These are phyloP conservation scores for Procambarus clarkii DNA, from an alignment of 1,140 invertebrate genomes.

Conservation along the genomic window DNA sequence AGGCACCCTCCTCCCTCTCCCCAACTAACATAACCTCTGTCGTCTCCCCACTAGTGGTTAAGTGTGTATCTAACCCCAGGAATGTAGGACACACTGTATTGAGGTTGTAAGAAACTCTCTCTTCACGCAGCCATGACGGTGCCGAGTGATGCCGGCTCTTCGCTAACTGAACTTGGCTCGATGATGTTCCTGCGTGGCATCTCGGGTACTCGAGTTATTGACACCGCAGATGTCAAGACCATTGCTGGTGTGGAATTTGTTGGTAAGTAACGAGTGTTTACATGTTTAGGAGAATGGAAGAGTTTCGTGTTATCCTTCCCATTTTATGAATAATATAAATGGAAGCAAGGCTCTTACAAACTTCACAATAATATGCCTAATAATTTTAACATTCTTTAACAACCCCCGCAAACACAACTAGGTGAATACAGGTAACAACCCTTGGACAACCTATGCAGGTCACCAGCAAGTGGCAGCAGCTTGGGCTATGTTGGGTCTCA, in stretches of 20 bases:
- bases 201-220: slow-evolving; percentile 83
- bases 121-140: slow-evolving; percentile 45
- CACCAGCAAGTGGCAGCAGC: no score
- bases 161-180: slow-evolving; percentile 82
- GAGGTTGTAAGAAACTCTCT: not conserved
- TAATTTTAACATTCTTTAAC: not conserved
- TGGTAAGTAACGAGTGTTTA: slow-evolving; percentile 75
- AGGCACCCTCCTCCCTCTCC: no score
- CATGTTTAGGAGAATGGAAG: not conserved
- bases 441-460: no score
- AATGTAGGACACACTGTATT: no score
- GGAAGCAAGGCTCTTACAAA: not conserved
- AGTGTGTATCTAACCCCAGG: no score
- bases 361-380: not conserved
- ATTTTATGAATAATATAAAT: not conserved
- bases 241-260: slow-evolving; percentile 80
- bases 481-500: no score
- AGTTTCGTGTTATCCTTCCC: not conserved
- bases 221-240: slow-evolving; percentile 79
- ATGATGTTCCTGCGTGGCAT: slow-evolving; percentile 85
- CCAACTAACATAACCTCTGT: no score
- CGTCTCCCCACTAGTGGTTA: no score
- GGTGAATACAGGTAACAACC: no score
- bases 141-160: slow-evolving; percentile 77
- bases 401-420: no score